Base-by-base conservation (phyloP, 2,113 vertebrate species). In the Calidris pugnax region DNA sequence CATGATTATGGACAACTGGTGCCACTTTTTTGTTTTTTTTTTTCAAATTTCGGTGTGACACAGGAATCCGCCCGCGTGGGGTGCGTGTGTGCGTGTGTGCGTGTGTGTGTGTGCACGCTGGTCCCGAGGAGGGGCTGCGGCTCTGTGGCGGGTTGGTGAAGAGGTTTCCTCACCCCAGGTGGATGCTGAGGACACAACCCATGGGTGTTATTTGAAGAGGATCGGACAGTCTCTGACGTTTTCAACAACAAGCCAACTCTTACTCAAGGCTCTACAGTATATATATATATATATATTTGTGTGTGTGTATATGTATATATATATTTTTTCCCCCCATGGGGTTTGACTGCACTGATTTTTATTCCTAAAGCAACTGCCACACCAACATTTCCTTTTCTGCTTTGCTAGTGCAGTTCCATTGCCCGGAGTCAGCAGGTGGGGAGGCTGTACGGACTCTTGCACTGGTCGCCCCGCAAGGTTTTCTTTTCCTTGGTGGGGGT, bases 261-360 rank as follows among this genome's bases (percentile, higher is more conserved):
- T 96, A 96, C 96, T 97, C 94, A 78, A 96, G 92, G 72, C 93
- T 96, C 82, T 89, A 89, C 78, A 50, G 51, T 72, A 66, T 68
- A 63, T 85, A 85, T 90, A 68, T 77, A 80, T 94, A 89, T 57
- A 32, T 67, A 35, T 90, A 92, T 89, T 87, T 94, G 19, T 89
- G 7, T 96, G 45, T 93, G 62, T 93, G 69, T 95, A 72, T 98
- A 87, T 97, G 55, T 97, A 82, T 94, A 89, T 96, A 95, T 95
- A 82, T 94, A 41, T 69, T 74, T 85, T 91, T 94, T 75, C 72
- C 93, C 97, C 97, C 97, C 97, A 97, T 98, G 98, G 98, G 98
- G 97, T 97, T 96, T 96, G 96, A 98, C 98, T 98, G 98, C 98
- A 98, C 98, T 98, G 98, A 98, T 98, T 97, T 97, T 97, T 97